Percentiles rank a stretch among this genome's conserved stretches.
phyloP scores from a whole-genome alignment of 2,797 vertebrate genomes.

The Agapornis canus region DNA sequence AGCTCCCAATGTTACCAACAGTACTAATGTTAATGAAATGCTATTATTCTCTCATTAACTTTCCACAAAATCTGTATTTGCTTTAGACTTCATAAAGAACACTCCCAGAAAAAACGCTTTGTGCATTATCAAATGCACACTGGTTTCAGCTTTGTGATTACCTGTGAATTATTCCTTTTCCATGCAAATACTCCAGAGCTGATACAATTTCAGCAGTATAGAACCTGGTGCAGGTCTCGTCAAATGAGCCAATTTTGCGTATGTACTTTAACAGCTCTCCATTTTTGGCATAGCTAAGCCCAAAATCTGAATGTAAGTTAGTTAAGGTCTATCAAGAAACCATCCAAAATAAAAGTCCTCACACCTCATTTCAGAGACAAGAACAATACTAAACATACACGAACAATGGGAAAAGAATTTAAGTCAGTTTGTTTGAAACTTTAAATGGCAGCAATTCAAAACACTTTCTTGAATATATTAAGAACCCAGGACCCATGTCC shows the following conservation, averaged over 20 bases:
- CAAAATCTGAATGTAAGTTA: slow-evolving; percentile 87
- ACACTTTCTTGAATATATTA: not conserved
- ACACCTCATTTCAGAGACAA: not conserved
- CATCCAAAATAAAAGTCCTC: not conserved
- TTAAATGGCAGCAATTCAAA: not conserved
- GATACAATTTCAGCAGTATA: slow-evolving; percentile 97
- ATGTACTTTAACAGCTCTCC: slow-evolving; percentile 99
- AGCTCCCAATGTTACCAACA: not conserved
- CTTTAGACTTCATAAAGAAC: not conserved
- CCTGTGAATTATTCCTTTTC: slow-evolving; percentile 99
- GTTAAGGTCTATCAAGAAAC: slow-evolving; percentile 82
- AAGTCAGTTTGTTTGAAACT: not conserved
- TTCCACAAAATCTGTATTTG: not conserved
- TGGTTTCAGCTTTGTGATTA: slow-evolving; percentile 55
- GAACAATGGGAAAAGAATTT: not conserved
- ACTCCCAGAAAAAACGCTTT: not conserved
- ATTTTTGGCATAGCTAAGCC: slow-evolving; percentile 98
- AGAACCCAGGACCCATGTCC: not conserved
- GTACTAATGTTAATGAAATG: not conserved
- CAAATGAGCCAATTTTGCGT: slow-evolving; percentile 98
- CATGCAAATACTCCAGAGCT: slow-evolving; percentile 95
- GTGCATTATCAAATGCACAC: not conserved
- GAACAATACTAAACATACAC: not conserved
- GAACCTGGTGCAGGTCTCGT: slow-evolving; percentile 98
- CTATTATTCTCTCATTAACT: not conserved